Evolutionary conservation across 2,797 vertebrate genomes (phyloP).

Genomic region (Sebastes paucispinis): DNA sequence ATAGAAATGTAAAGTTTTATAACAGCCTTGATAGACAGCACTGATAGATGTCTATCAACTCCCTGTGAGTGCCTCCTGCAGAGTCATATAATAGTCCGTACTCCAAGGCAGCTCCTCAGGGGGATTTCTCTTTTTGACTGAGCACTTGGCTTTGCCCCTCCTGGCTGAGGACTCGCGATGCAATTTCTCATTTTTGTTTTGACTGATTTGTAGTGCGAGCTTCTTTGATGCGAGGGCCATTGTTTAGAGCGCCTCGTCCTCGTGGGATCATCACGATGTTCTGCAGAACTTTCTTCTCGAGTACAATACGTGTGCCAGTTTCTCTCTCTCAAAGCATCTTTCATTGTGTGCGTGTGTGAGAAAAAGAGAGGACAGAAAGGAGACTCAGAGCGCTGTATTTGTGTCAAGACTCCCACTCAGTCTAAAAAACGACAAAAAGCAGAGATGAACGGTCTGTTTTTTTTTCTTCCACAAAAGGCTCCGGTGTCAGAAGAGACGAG

Average conservation of each 20-base stretch:
- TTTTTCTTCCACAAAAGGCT: conserved; percentile 50
- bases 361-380: conserved; percentile 42
- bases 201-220: conserved; percentile 32
- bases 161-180: neutral
- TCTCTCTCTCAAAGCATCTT: conserved; percentile 41
- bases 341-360: conserved; percentile 46
- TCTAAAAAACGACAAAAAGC: conserved; percentile 33
- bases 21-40: neutral
- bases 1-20: conserved; percentile 30
- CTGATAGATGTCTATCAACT: conserved; percentile 1
- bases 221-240: conserved; percentile 26
- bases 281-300: conserved; percentile 21
- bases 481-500: conserved; percentile 62
- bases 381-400: conserved; percentile 38
- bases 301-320: conserved; percentile 60
- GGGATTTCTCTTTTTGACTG: conserved; percentile 1
- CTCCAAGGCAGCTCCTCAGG: neutral
- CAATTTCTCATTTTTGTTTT: conserved; percentile 37
- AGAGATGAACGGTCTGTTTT: conserved; percentile 15
- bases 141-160: conserved; percentile 14
- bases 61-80: neutral
- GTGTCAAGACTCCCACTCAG: conserved; percentile 44
- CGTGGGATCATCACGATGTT: conserved; percentile 17
- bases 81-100: neutral
- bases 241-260: conserved; percentile 20